Base-by-base conservation (phyloP, 2,888 invertebrate genomes). In the Bedellia somnulentella region DNA sequence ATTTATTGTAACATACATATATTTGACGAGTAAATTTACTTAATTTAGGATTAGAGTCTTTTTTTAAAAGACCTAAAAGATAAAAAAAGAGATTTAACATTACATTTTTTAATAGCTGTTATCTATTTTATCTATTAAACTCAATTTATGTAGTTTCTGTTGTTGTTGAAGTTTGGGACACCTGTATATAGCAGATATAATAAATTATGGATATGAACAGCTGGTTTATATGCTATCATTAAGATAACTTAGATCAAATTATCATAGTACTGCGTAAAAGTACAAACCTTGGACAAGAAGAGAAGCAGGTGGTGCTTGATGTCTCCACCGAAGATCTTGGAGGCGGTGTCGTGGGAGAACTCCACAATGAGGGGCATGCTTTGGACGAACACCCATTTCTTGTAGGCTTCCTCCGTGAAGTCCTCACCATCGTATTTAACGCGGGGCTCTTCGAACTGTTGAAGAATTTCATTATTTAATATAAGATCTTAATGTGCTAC, bases 281-380 rank as follows among this genome's bases (percentile, higher is more conserved):
- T n/a, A 27, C 51, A 57, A 50, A 77, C 77, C 76, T 95, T 93
- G 55, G 92, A 93, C 47, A 97, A 79, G 84, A 99, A 99, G 53
- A 99, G 73, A 38, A 99, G 81, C 43, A 97, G 82, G 71, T 99
- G 99, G 51, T 89, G 92, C 78, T 98, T 97, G 75, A 99, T 91
- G 36, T 94, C 92, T 44, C 98, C 98, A 31, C 96, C 94, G 60
- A 99, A 99, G 73, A 99, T 95, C 71, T 96, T 96, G 57, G 93
- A 90, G 8, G 99, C 98, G 16, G 94, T 95, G 64, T 97, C 93
- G 49, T 96, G 95, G 45, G 93, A 95, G 79, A 98, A 98, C 66
- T 98, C 97, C 32, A 95, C 89, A 41, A 97, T 85, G 39, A 92
- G 70, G 12, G 97, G 97, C 57, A 98, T 80, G 31, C 92, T 85